phyloP scores from a whole-genome alignment of 2,113 vertebrate species.

The Trochalopteron elliotii region DNA sequence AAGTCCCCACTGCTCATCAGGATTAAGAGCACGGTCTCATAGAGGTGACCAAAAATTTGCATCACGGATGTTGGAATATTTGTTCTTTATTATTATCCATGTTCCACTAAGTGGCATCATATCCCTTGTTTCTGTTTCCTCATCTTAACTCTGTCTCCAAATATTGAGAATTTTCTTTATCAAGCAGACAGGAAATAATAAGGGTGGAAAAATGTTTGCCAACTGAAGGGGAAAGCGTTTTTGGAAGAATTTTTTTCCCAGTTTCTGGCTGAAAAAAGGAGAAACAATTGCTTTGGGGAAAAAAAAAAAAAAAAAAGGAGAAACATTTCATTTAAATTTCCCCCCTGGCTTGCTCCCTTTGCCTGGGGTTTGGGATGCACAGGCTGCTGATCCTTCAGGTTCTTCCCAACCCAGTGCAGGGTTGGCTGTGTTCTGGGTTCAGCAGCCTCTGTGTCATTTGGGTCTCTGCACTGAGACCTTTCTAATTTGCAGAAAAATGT shows the following conservation, averaged over 20 bases:
- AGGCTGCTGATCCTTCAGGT: neutral
- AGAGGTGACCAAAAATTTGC: neutral
- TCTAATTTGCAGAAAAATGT: neutral
- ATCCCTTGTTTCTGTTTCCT: conserved; percentile 51
- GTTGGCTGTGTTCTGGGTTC: neutral
- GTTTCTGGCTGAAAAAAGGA: neutral
- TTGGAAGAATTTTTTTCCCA: neutral
- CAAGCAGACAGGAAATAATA: neutral
- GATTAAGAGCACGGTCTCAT: fast-evolving
- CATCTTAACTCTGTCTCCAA: neutral
- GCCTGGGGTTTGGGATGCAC: neutral
- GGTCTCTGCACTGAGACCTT: neutral
- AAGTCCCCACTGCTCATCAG: neutral
- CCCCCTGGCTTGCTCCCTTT: fast-evolving
- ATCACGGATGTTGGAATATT: neutral
- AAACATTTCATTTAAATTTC: neutral
- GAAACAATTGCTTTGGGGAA: neutral
- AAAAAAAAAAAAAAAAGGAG: neutral
- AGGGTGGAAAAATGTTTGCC: neutral
- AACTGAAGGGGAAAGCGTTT: neutral
- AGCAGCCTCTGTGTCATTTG: neutral
- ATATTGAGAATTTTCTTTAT: neutral
- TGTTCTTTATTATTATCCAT: neutral
- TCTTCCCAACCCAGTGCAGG: neutral
- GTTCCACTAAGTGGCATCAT: conserved; percentile 64